Evolutionary conservation across 2,888 invertebrate species (phyloP).

Genomic region (Hypomecis atomaria): DNA sequence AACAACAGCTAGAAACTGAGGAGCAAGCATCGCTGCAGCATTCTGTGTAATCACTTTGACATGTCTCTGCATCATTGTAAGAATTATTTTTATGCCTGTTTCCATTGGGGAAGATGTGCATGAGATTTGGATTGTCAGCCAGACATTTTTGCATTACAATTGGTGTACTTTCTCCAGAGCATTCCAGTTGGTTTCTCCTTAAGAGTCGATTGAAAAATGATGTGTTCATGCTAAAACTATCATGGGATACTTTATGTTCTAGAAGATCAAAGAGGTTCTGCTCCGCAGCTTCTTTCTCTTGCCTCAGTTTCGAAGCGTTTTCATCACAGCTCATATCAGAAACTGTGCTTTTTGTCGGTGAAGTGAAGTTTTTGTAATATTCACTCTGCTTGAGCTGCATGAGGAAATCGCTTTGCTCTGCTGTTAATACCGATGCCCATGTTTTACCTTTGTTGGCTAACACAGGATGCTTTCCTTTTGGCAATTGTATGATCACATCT

Average conservation of each 20-base stretch:
- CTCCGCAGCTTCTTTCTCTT: constrained; percentile 84
- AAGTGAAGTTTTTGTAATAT: constrained; percentile 75
- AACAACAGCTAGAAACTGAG: constrained; percentile 69
- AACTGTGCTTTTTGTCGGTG: constrained; percentile 70
- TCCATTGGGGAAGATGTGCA: constrained; percentile 67
- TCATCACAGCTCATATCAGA: constrained; percentile 73
- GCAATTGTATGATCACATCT: constrained; percentile 45
- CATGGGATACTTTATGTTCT: constrained; percentile 89
- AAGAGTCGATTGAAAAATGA: constrained; percentile 86
- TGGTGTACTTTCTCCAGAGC: constrained; percentile 76
- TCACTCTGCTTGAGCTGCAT: constrained; percentile 75
- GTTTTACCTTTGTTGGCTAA: constrained; percentile 70
- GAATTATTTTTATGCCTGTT: constrained; percentile 49
- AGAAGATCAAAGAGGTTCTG: constrained; percentile 91
- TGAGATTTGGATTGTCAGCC: constrained; percentile 64
- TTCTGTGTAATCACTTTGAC: constrained; percentile 66
- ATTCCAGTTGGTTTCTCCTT: constrained; percentile 64
- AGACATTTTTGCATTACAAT: constrained; percentile 72
- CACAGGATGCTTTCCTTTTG: constrained; percentile 74
- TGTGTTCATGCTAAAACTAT: constrained; percentile 89
- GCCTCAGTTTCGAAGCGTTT: constrained; percentile 54
- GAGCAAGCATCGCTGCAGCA: constrained; percentile 68
- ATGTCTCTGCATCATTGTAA: constrained; percentile 63
- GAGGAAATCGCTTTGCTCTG: constrained; percentile 78
- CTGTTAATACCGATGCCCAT: constrained; percentile 75